Evolutionary conservation across 2,797 vertebrate species (phyloP), one percentile per base, ranked within the genome.

Genomic region (Aeoliscus strigatus): DNA sequence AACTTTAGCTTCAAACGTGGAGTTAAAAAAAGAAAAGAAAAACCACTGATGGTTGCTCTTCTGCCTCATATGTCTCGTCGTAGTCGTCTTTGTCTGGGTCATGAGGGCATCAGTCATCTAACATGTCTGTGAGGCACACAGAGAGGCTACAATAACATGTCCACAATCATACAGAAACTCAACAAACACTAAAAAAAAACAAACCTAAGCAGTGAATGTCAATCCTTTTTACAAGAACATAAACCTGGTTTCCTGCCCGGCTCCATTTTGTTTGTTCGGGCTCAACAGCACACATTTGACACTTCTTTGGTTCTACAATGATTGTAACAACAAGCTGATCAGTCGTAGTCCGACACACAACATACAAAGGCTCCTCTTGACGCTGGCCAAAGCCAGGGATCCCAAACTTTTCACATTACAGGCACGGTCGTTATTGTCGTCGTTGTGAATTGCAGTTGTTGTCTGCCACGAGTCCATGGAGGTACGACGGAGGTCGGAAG

Each of bases 341-440:
- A 66, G 50, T 47, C 35, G 12, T n/a, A 14, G 53, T 53, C 34
- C 46, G 46, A 64, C 46, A 52, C 45, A 35, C 40, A 47, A 50
- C 7, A 1, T 52, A 12, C 24, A 31, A 9, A 27, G 46, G 30
- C 14, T 55, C 51, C 36, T 52, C 41, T 39, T 60, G 32, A 51
- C 55, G 43, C 56, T 52, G 37, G 55, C 52, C 39, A 46, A 58
- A 31, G 42, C 48, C 52, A 54, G 44, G 38, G 49, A 51, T 73
- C 57, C 63, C 59, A 68, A 61, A 63, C 47, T 49, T 66, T 85
- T 88, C 88, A 85, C 81, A 82, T 85, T 84, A 66, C 51, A 77
- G 77, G 73, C 67, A 72, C 70, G 64, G 57, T 73, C 61, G 43
- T 47, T 40, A 42, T 60, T 9, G 32, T 50, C 26, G 13, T 67